Conservation (phyloP, 2,113 vertebrate genomes). For the Notarius lentiginosus region DNA sequence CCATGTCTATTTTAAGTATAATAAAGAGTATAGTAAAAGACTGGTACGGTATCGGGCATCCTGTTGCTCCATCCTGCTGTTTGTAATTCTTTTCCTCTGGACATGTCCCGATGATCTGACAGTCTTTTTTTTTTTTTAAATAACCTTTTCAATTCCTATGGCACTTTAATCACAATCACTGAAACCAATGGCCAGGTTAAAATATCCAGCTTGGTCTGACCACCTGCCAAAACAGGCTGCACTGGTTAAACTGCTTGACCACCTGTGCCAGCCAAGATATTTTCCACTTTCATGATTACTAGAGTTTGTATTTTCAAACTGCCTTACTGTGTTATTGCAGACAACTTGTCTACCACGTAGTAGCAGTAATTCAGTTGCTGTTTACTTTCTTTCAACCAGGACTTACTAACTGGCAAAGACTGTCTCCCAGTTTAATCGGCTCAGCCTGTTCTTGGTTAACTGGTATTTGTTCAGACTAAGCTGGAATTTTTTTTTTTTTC, state of each 20-base stretch:
- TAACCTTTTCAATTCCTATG: background rate
- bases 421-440: background rate
- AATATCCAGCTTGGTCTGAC: background rate
- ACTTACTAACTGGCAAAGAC: background rate
- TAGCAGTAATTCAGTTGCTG: background rate
- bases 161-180: background rate
- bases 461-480: background rate
- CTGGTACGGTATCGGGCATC: background rate
- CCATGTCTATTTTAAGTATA: constrained; percentile 32
- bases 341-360: background rate
- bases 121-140: background rate
- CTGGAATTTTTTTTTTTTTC: too few species aligned
- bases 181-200: background rate
- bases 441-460: background rate
- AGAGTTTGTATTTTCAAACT: background rate
- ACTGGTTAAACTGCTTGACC: background rate
- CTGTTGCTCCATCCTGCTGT: background rate
- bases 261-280: background rate
- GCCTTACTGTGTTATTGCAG: background rate
- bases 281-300: background rate
- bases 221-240: background rate
- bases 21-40: constrained; percentile 28
- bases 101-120: background rate
- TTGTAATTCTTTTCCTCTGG: background rate
- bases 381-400: background rate